Base-by-base conservation (phyloP, 2,888 invertebrate species). In the Patella pellucida region DNA sequence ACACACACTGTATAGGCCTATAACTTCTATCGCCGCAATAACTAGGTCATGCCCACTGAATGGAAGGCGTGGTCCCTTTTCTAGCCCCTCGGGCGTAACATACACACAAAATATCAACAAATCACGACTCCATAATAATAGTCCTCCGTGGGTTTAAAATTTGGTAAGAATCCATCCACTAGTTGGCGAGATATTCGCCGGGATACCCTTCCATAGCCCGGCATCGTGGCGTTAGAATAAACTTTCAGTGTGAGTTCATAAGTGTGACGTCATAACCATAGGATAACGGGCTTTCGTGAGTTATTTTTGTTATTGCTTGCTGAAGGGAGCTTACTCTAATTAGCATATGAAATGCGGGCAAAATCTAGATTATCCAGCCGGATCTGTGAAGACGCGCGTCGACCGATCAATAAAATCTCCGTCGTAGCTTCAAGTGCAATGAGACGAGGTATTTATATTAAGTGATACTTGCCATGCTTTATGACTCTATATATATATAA, bases 41-140 rank as follows among this genome's bases (percentile, higher is more conserved):
- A 68, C 51, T 74, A 69, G 74, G 74, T 74, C 74, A 74, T 56
- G 15, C 16, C 23, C 69, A 31, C 19, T 69, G 51, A 54, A 54
- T 52, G 52, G 69, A 41, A 69, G 74, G 74, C 69, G 74, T 74
- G 74, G 74, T 69, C 74, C n/a, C 74, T 69, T 74, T 69, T 68
- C 52, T 69, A 31, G 74, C 54, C 31, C 69, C 74, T 56, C 74
- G 52, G 7, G 74, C 69, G 56, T 54, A 27, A 27, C 31, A 69
- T 19, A 69, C 69, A 68, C 3, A 15, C n/a, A 41, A 16, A 27
- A 31, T 69, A 51, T 51, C 51, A 50, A 74, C 31, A 19, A 52
- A 19, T 52, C 19, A 69, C 52, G 14, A 31, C 14, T 54, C 31
- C 19, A 52, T 50, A 69, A 74, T 54, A 19, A 52, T 69, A 69